Conservation (phyloP, 2,888 invertebrate species). For the Cabera pusaria region DNA sequence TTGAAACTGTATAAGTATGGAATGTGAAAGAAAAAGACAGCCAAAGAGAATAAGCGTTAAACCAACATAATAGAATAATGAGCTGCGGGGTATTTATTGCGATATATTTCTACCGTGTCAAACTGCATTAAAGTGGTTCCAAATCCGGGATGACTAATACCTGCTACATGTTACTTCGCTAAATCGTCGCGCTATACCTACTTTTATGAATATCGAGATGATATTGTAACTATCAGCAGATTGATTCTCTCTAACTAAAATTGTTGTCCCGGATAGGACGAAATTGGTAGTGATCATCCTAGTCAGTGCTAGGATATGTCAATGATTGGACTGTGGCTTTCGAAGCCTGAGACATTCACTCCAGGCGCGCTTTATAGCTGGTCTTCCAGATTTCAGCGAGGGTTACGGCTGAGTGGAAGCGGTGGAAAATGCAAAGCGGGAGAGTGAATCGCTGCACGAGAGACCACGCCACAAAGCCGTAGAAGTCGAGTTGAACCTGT, state of each 20-base stretch:
- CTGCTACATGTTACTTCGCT: constrained; percentile 41
- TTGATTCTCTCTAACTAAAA: constrained; percentile 64
- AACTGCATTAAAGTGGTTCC: constrained; percentile 10
- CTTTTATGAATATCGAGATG: constrained; percentile 60
- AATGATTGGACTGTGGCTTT: constrained; percentile 47
- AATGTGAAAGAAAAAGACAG: constrained; percentile 64
- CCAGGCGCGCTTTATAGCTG: constrained; percentile 95
- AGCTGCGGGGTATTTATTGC: constrained; percentile 44
- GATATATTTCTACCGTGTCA: constrained; percentile 36
- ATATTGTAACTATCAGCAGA: constrained; percentile 64
- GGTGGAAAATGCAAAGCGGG: constrained; percentile 97
- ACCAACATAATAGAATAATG: constrained; percentile 48
- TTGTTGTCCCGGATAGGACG: constrained; percentile 78
- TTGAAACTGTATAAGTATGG: constrained; percentile 65
- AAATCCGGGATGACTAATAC: constrained; percentile 42
- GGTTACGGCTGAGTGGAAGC: constrained; percentile 97
- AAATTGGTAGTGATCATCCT: constrained; percentile 55
- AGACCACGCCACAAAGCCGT: constrained; percentile 96
- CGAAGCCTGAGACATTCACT: constrained; percentile 80
- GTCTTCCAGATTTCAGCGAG: constrained; percentile 98
- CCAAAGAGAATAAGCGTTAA: constrained; percentile 40
- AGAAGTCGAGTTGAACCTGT: constrained; percentile 93
- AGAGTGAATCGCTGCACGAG: constrained; percentile 96
- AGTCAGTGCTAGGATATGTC: constrained; percentile 43
- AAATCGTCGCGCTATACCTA: constrained; percentile 62